Conservation (phyloP, 30 jellyfish, hydroid and myxozoan species). For the Aurelia sp. region DNA sequence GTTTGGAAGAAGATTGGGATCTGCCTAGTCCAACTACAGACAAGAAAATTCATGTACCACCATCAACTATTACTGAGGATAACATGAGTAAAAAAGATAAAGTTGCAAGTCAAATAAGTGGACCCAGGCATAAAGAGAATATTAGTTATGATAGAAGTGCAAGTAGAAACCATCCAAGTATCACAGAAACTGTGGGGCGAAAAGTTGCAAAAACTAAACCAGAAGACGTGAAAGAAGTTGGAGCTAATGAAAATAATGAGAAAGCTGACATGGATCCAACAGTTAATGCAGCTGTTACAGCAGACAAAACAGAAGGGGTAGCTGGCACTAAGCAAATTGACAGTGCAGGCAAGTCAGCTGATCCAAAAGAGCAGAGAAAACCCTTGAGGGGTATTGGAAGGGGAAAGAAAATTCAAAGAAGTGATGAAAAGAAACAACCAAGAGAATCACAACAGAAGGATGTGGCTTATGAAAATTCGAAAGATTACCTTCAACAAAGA, state of each 20-base stretch:
- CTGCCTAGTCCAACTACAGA: neutral
- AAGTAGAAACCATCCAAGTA: neutral
- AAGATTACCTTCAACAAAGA: neutral
- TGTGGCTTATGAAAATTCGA: neutral
- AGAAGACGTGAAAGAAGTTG: neutral
- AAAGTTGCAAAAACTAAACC: neutral
- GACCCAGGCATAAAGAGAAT: neutral
- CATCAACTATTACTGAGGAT: neutral
- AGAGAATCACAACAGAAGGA: neutral
- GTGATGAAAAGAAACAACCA: neutral
- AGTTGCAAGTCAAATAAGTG: neutral
- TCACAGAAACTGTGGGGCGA: neutral
- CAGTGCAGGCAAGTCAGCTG: neutral
- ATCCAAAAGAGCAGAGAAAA: constrained; percentile 6
- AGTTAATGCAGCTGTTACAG: neutral
- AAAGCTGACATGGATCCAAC: neutral
- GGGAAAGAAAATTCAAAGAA: constrained; percentile 18
- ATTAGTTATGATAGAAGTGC: neutral
- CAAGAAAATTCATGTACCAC: neutral
- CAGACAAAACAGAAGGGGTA: neutral
- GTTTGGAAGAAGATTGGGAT: constrained; percentile 11
- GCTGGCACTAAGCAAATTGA: neutral
- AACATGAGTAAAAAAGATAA: neutral
- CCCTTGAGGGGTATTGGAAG: constrained; percentile 39
- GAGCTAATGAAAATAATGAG: neutral